These are phyloP conservation scores for Odontomachus brunneus DNA, from an alignment of 1,140 invertebrate species.

Conservation along the genomic window DNA sequence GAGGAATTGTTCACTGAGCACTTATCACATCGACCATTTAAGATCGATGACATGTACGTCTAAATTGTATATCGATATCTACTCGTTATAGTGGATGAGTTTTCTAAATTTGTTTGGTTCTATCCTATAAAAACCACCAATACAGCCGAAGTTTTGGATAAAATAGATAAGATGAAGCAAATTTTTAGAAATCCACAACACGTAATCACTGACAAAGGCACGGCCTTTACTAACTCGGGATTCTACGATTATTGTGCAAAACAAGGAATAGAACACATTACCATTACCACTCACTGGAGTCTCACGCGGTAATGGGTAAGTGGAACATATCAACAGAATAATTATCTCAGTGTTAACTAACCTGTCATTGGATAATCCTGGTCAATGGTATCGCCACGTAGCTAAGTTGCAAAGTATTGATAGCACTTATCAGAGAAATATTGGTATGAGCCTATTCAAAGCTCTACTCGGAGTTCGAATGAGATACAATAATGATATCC, in stretches of 20 bases:
- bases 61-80: slow-evolving; percentile 26
- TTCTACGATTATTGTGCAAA: not conserved
- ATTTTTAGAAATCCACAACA: not conserved
- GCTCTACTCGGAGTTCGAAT: not conserved
- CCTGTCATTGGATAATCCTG: slow-evolving; percentile 25
- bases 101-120: slow-evolving; percentile 31
- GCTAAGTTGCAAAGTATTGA: slow-evolving; percentile 38
- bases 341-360: slow-evolving; percentile 30
- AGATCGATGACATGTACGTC: not conserved
- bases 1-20: not conserved
- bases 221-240: not conserved
- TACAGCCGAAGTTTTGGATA: not conserved
- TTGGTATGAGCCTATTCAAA: not conserved
- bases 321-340: not conserved
- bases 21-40: slow-evolving; percentile 12
- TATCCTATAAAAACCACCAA: slow-evolving; percentile 4
- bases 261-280: not conserved
- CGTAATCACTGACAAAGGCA: not conserved
- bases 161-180: not conserved
- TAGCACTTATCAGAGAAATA: not conserved
- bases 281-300: not conserved
- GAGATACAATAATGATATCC: not conserved
- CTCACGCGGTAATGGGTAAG: slow-evolving; percentile 7
- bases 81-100: not conserved
- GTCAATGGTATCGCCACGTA: slow-evolving; percentile 43